Conservation (phyloP, 2,888 invertebrate species). For the Drosophila recens region DNA sequence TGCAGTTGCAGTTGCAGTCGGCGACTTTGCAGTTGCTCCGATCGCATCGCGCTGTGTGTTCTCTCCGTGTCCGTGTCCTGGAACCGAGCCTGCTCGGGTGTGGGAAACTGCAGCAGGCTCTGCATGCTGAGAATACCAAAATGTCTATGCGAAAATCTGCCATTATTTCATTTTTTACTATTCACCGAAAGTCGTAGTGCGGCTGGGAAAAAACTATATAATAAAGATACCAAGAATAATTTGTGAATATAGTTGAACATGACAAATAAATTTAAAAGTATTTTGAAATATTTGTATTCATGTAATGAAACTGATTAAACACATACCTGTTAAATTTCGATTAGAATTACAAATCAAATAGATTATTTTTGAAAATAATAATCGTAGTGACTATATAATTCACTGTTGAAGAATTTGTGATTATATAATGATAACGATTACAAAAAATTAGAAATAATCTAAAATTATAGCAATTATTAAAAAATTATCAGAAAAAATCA, state of each 20-base stretch:
- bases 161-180: slow-evolving; percentile 7
- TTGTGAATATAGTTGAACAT: neutral
- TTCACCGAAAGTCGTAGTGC: slow-evolving; percentile 6
- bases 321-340: too few species aligned
- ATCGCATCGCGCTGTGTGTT: slow-evolving; percentile 67
- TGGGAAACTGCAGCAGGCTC: slow-evolving; percentile 55
- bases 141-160: slow-evolving; percentile 34
- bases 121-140: slow-evolving; percentile 29
- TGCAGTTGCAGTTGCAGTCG: slow-evolving; percentile 14
- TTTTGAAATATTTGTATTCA: neutral
- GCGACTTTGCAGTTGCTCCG: slow-evolving; percentile 33
- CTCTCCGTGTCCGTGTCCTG: slow-evolving; percentile 40
- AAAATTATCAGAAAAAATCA: too few species aligned
- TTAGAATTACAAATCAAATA: too few species aligned
- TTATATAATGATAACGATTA: too few species aligned
- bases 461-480: too few species aligned
- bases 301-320: neutral
- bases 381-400: too few species aligned
- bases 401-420: too few species aligned
- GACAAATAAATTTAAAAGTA: neutral
- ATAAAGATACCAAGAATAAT: too few species aligned
- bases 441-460: too few species aligned
- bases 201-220: neutral
- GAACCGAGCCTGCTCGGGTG: slow-evolving; percentile 46
- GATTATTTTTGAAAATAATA: too few species aligned